phyloP scores from a whole-genome alignment of 2,888 invertebrate genomes.

The Erynnis tages region DNA sequence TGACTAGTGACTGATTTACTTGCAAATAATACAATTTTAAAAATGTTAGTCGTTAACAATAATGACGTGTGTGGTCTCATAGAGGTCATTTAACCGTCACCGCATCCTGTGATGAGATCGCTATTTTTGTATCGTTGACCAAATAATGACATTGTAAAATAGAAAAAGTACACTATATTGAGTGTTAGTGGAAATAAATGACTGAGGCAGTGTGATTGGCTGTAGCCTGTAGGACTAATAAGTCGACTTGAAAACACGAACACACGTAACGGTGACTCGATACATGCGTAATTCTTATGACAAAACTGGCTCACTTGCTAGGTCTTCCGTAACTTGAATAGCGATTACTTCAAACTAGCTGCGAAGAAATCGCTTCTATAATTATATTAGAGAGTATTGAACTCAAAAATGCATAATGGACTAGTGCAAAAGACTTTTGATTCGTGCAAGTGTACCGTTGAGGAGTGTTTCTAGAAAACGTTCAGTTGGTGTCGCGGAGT shows the following conservation, averaged over 20 bases:
- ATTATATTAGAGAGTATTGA: too few species aligned
- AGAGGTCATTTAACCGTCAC: constrained; percentile 64
- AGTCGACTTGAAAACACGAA: not conserved
- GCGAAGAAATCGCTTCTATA: constrained; percentile 1
- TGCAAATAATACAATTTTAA: too few species aligned
- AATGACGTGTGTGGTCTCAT: constrained; percentile 48
- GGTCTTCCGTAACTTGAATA: constrained; percentile 1
- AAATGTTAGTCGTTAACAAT: constrained; percentile 46
- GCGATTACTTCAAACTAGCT: not conserved
- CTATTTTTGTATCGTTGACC: constrained; percentile 14
- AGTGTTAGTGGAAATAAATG: not conserved
- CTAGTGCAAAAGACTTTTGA: too few species aligned
- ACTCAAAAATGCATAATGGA: too few species aligned
- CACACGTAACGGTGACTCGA: not conserved
- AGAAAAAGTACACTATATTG: too few species aligned
- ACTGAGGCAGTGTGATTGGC: not conserved
- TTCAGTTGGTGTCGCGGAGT: constrained; percentile 35
- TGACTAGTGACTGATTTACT: too few species aligned
- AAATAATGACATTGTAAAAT: too few species aligned
- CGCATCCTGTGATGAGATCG: constrained; percentile 48
- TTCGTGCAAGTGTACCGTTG: constrained; percentile 26
- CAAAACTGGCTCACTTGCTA: constrained; percentile 4
- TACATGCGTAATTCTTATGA: constrained; percentile 1
- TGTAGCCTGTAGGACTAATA: not conserved
- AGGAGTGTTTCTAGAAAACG: constrained; percentile 33